Evolutionary conservation across 1,140 invertebrate species (phyloP), one percentile per base, ranked within the genome.

Genomic region (Drosophila neocordata): DNA sequence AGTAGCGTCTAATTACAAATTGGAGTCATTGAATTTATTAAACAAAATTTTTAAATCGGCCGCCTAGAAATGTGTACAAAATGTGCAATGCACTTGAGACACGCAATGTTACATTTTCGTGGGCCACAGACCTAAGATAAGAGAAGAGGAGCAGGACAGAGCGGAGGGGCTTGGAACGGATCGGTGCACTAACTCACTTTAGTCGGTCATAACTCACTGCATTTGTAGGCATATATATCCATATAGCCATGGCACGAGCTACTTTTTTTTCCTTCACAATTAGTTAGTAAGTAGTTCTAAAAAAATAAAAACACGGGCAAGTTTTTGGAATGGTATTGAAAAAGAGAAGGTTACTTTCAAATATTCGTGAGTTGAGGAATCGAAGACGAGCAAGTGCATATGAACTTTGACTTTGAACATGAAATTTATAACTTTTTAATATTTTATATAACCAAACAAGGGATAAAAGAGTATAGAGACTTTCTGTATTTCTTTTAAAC

Each of bases 1-100:
- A 48, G 15, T 48, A 77, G 80, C 84, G 79, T 83, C 83, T 88
- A 88, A 88, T 88, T 88, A 89, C 84, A 83, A 88, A 88, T 88
- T 88, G 83, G 69, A 88, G 84, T 88, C 83, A 89, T 89, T 89
- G 83, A 87, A 88, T 88, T 87, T 89, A 89, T 87, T 77, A 89
- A 88, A 56, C 4, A 34, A 56, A 34, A 56, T 6, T 31, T 3
- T n/a, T 11, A 56, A 87, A 88, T 81, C 82, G 79, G 74, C 77
- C 81, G 68, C 69, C 9, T 24, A 61, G 77, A 74, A 80, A 73
- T 74, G 80, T 77, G 59, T 52, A 55, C 56, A 27, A 44, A 41
- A 60, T 44, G 38, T 48, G 73, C 74, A 77, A 78, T 85, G 74
- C 82, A 76, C 83, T 81, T 75, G 65, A 72, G 83, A 75, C 82